These are phyloP conservation scores for Parotocinclus haroldoi DNA, from an alignment of 2,797 vertebrate genomes.

Conservation along the genomic window DNA sequence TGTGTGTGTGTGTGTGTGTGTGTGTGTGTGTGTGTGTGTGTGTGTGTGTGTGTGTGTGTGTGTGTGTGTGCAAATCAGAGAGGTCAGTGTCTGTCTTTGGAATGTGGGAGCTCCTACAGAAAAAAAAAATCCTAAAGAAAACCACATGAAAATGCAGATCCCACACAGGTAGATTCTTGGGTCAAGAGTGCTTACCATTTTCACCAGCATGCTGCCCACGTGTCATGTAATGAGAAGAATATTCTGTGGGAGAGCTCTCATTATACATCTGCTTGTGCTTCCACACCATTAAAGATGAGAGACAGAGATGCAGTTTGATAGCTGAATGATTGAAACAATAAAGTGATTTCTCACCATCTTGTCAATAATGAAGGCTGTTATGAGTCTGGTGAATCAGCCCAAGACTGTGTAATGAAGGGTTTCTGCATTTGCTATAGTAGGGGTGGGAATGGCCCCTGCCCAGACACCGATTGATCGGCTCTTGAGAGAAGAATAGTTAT, in stretches of 20 bases:
- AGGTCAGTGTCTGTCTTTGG: no score
- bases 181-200: no score
- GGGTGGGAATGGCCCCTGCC: slow-evolving; percentile 19
- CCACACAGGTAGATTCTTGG: no score
- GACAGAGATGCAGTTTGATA: slow-evolving; percentile 25
- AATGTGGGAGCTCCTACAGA: no score
- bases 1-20: slow-evolving; percentile 23
- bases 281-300: slow-evolving; percentile 42
- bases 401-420: slow-evolving; percentile 27
- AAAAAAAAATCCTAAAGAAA: no score
- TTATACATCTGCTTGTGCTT: slow-evolving; percentile 45
- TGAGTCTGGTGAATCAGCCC: slow-evolving; percentile 31
- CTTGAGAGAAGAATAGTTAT: slow-evolving; percentile 37
- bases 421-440: slow-evolving; percentile 14
- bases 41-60: neutral
- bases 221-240: slow-evolving; percentile 44
- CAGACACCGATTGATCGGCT: slow-evolving; percentile 29
- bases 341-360: slow-evolving; percentile 40
- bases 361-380: slow-evolving; percentile 36
- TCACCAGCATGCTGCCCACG: no score
- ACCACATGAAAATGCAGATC: no score
- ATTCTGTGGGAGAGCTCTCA: slow-evolving; percentile 45
- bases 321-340: slow-evolving; percentile 48
- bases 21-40: slow-evolving; percentile 28
- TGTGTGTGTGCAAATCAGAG: no score